Base-by-base conservation (phyloP, 2,113 vertebrate genomes). In the Engystomops pustulosus region DNA sequence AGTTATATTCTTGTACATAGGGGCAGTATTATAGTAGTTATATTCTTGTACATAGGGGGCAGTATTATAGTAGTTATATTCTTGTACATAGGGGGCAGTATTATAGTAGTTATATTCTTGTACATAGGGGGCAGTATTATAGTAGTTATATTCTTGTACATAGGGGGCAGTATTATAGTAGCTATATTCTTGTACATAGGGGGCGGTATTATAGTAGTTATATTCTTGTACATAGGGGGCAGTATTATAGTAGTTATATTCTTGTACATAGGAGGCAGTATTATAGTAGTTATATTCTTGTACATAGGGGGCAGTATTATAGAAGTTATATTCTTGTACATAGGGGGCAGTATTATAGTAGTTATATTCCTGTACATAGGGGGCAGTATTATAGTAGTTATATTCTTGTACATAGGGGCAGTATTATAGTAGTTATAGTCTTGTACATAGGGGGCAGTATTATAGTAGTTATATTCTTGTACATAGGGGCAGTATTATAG, bases 41-140 rank as follows among this genome's bases (percentile, higher is more conserved):
- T 58, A 34, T 67, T 67, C 62, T 67, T 67, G 62, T 67, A 67
- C 14, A 67, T 67, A 67, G 62, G 62, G n/a, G 3, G 62, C 30
- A 67, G 62, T 67, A 67, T 67, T 65, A 60, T 27, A 60, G 55
- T 60, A 25, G 55, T 27, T 60, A 60, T 60, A 60, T 12, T 60
- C 55, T 14, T 60, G 55, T 60, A 60, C 17, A 60, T 27, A 60
- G 55, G 23, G n/a, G 27, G 23, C 23, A 60, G 55, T 60, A 60
- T 60, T 27, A 60, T 58, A 25, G 47, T 49, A 49, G 47, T 49
- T 49, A 49, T 49, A 49, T 49, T 49, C 47, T 49, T 49, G 47
- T 49, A 49, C 47, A 49, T 49, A 49, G 15, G 47, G n/a, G 18
- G 47, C 15, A 49, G 47, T 49, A 49, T 49, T 17, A 49, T 15